Base-by-base conservation (phyloP, 2,113 vertebrate genomes). In the Sinocyclocheilus grahami region DNA sequence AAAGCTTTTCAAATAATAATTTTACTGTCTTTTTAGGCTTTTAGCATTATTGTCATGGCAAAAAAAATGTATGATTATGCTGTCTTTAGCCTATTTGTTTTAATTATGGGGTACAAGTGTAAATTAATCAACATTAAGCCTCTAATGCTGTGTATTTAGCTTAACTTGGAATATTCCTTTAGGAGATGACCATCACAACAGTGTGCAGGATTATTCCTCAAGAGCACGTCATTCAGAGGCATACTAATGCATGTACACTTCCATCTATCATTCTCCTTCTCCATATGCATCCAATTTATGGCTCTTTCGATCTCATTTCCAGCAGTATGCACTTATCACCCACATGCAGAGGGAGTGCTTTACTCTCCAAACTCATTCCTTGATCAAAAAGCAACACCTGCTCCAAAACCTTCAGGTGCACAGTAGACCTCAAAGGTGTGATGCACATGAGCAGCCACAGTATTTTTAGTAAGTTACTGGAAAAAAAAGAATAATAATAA, bases 161-260 rank as follows among this genome's bases (percentile, higher is more conserved):
- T 39, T 72, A 39, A 39, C 30, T 72, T 72, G 33, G 69, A 37
- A 39, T 72, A 62, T n/a, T 62, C 0, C 9, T n/a, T 62, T n/a
- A 62, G 58, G 37, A n/a, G 10, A 94, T 93, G 92, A 94, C 91
- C 90, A 90, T 80, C 39, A 78, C 16, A 53, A 33, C 74, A 85
- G 85, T 86, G 77, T 67, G 46, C 48, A 85, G 86, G 90, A 85
- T 88, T 87, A 92, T 91, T 86, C 82, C 86, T 86, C 58, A 74
- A 74, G 60, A 30, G 53, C 33, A 39, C 8, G 37, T 62, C 42
- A 76, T 72, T 42, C 20, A 81, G 22, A 76, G 6, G 85, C 86
- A 90, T 71, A 85, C 74, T 84, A 39, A 76, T 46, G 20, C 55
- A 63, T 1, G 48, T 39, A 27, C 37, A 67, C 58, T 37, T 78